Base-by-base conservation (phyloP, 2,113 vertebrate genomes). In the Rhabdomys dilectus region DNA sequence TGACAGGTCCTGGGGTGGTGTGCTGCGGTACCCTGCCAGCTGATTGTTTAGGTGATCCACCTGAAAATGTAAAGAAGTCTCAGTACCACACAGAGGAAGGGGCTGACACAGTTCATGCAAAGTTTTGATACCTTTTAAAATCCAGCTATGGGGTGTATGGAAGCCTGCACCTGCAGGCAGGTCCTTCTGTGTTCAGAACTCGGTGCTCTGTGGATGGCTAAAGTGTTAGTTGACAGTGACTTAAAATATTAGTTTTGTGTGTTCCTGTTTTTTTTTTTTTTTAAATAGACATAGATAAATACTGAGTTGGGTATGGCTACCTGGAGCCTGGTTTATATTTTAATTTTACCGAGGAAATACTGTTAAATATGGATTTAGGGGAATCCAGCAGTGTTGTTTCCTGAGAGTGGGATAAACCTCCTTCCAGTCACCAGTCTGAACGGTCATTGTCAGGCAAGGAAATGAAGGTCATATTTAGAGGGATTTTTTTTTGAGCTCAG, bases 191-290 rank as follows among this genome's bases (percentile, higher is more conserved):
- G 1, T 80, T 58, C 62, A 92, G 22, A 88, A 94, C 70, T 60
- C 58, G 19, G 60, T 89, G 89, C n/a, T 96, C 96, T 78, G 77
- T 48, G 80, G 82, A 48, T 85, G 95, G 88, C 53, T 88, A 34
- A 94, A 96, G 84, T 21, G 48, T 75, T 96, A 86, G 97, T 31
- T 96, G 95, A 93, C n/a, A 96, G 90, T 39, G 92, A 97, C 76
- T 95, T 96, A 36, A n/a, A 85, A 87, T 19, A 76, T 80, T 1
- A 76, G 76, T 72, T 93, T 39, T 15, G 21, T 95, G 66, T 88
- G 60, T 93, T 80, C 77, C 91, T 93, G 0, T 97, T 98, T 97
- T 96, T 97, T 80, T 84, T 97, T 98, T 97, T 96, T 97, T 80
- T 84, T 62, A 15, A 70, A 88, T 68, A 66, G 11, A 62, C 58